Conservation (phyloP, 2,113 vertebrate species). For the Centropus unirufus region DNA sequence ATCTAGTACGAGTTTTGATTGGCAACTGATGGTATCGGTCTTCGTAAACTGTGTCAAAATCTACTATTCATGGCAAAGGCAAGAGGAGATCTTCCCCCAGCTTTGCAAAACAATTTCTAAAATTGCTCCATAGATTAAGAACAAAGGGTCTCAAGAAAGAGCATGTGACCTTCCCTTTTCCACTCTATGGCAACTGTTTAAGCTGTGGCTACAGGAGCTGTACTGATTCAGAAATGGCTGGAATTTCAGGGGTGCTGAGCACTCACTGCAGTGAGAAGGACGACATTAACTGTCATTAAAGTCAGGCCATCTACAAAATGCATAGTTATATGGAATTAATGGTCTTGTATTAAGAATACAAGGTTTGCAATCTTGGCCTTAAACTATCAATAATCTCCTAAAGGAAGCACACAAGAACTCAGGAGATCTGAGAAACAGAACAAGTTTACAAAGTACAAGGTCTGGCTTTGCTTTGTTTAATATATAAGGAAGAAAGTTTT, state of each 20-base stretch:
- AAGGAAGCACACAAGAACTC: background rate
- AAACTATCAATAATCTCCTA: conserved; percentile 34
- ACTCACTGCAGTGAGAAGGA: background rate
- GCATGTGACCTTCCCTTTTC: background rate
- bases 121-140: background rate
- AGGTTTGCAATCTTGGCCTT: conserved; percentile 5
- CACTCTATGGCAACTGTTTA: background rate
- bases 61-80: background rate
- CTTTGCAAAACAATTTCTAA: background rate
- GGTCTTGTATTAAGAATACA: background rate
- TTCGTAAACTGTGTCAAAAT: background rate
- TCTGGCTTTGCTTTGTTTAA: conserved; percentile 44
- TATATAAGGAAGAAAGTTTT: background rate
- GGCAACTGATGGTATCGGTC: background rate
- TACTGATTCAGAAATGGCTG: background rate
- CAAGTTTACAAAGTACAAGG: conserved; percentile 41
- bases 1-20: background rate
- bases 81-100: background rate
- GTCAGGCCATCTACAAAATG: conserved; percentile 23
- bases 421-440: background rate
- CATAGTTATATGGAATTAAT: conserved; percentile 23
- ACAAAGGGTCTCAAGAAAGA: background rate
- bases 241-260: background rate
- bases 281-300: conserved; percentile 32
- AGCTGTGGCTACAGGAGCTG: background rate